Base-by-base conservation (phyloP, 2,113 vertebrate genomes). In the Oncorhynchus gorbuscha region DNA sequence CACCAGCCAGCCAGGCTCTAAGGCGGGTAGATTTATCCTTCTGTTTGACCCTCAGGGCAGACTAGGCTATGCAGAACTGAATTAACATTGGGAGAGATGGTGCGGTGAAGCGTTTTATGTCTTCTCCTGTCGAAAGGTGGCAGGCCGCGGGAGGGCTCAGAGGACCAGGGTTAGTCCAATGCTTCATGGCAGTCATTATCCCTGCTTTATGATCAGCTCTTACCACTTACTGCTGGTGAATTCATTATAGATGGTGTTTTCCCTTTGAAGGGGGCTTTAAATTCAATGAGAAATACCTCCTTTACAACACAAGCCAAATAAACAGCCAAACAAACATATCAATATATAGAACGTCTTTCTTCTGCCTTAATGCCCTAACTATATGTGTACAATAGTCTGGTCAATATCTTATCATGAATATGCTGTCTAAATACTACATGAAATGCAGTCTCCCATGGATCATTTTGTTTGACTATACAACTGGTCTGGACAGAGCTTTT, bases 121-220 rank as follows among this genome's bases (percentile, higher is more conserved):
- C 74, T 72, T 79, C 30, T 66, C 30, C 77, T 79, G 75, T 66
- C 58, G 69, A 18, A 55, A 14, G 12, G 51, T 18, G 75, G 70
- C 14, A 6, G 30, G 70, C 74, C 62, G 73, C 7, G 51, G 78
- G 78, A 71, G 20, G 73, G 81, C 76, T 73, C 71, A 80, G 84
- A 84, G 88, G 86, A 90, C 87, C 77, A 69, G 58, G 79, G 72
- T 55, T 24, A 32, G 61, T 9, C 55, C 72, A 6, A 81, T 83
- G 74, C 81, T 90, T 89, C 88, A 91, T 86, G 76, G 76, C 71
- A 72, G 74, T 71, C 78, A 87, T 89, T 89, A 89, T 85, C 83
- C 72, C 45, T 72, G 68, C 79, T 77, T 83, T 67, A 78, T 69
- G 16, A 66, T 35, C 66, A 68, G 82, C 74, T 68, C 18, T 77